phyloP scores from a whole-genome alignment of 2,888 invertebrate species.

The Escarpia spicata region DNA sequence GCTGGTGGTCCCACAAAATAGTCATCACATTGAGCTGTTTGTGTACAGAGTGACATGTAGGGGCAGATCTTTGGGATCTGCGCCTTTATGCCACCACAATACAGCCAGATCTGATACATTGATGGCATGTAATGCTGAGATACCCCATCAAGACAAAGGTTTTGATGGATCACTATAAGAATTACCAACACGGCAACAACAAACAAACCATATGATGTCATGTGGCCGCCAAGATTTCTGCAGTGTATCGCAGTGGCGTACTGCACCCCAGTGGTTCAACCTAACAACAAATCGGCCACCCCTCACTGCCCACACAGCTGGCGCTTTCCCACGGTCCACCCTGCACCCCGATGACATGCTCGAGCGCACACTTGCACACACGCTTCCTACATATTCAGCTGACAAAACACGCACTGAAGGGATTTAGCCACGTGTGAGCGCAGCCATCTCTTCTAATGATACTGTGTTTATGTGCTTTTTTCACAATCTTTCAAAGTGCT shows the following conservation, averaged over 20 bases:
- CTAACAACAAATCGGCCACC: neutral
- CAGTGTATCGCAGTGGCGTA: neutral
- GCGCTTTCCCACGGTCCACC: neutral
- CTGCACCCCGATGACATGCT: neutral
- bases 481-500: neutral
- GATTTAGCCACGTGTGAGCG: neutral
- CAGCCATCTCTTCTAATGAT: neutral
- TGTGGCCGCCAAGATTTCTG: neutral
- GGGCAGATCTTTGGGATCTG: neutral
- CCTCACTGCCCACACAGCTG: slow-evolving; percentile 12
- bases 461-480: slow-evolving; percentile 14
- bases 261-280: neutral
- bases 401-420: neutral
- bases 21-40: neutral
- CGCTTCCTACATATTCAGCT: neutral
- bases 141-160: slow-evolving; percentile 13
- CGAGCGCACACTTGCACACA: neutral
- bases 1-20: neutral
- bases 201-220: neutral
- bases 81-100: neutral
- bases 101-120: neutral
- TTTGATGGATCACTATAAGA: neutral
- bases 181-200: neutral
- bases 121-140: neutral
- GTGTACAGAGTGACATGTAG: neutral